Conservation (phyloP, 37 sponge, comb jelly and placozoan species). For the Cladorhizidae sp. region DNA sequence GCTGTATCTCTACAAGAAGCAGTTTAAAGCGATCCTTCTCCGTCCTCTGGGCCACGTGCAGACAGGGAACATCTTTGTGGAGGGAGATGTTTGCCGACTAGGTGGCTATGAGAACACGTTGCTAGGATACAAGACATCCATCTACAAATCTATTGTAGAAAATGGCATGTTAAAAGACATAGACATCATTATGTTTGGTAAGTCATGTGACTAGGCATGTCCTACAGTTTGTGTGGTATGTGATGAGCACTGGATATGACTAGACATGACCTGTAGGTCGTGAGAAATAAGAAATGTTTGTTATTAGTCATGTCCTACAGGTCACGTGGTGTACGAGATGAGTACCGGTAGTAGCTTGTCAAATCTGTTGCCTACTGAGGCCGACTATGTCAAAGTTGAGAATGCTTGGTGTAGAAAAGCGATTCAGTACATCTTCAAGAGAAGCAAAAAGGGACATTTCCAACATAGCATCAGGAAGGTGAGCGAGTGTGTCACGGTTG, state of each 20-base stretch:
- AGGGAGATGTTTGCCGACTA: constrained; percentile 39
- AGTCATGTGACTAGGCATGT: neutral
- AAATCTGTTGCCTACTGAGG: neutral
- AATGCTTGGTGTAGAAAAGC: neutral
- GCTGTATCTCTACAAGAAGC: constrained; percentile 18
- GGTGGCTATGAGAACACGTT: constrained; percentile 59
- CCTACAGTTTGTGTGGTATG: neutral
- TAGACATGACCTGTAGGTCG: neutral
- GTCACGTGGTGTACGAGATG: neutral
- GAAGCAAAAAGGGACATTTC: neutral
- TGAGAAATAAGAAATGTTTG: no score
- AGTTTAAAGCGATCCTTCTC: constrained; percentile 12
- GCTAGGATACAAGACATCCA: constrained; percentile 50
- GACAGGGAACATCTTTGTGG: constrained; percentile 63
- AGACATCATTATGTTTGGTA: constrained; percentile 64
- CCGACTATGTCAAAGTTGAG: neutral
- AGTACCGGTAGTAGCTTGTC: neutral
- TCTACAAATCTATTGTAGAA: constrained; percentile 3
- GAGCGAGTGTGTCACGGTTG: no score
- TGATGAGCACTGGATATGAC: neutral
- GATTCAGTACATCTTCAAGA: neutral
- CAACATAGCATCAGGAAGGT: no score
- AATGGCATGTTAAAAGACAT: neutral
- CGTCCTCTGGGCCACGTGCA: constrained; percentile 57
- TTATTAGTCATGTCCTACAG: neutral